Conservation (phyloP, 1,140 invertebrate genomes). For the Pomacea maculata region DNA sequence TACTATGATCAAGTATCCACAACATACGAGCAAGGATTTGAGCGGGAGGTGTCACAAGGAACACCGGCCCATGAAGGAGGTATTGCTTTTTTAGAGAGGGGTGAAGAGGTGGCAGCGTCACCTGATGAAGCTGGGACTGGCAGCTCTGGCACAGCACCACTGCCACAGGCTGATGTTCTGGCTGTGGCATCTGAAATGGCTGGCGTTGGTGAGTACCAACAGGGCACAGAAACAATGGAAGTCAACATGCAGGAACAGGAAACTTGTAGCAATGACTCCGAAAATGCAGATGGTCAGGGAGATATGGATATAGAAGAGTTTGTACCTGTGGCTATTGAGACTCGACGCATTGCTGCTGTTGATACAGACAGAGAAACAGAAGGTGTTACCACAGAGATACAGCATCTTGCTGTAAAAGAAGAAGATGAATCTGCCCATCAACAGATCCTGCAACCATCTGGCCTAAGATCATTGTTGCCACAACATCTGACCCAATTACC, state of each 20-base stretch:
- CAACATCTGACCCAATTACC: background rate
- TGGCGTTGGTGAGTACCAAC: slow-evolving; percentile 5
- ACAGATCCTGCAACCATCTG: background rate
- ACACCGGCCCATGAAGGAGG: no score
- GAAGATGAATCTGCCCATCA: background rate
- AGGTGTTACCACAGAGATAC: background rate
- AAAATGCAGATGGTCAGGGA: slow-evolving; percentile 1
- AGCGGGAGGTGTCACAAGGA: no score
- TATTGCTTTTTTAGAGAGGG: background rate
- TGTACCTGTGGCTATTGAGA: slow-evolving; percentile 30
- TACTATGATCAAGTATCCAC: no score
- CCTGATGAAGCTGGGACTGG: background rate
- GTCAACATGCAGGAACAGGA: slow-evolving; percentile 4
- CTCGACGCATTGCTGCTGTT: slow-evolving; percentile 17
- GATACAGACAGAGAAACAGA: slow-evolving; percentile 15
- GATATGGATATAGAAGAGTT: slow-evolving; percentile 29
- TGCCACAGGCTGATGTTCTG: background rate
- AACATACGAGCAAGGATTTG: no score
- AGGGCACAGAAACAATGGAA: background rate
- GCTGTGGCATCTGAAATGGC: slow-evolving; percentile 17
- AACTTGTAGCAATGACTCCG: slow-evolving; percentile 17
- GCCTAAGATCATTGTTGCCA: background rate
- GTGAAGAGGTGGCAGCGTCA: background rate
- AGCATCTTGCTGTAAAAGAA: slow-evolving; percentile 9
- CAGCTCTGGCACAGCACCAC: background rate